Evolutionary conservation across 92 coral and sea anemone species (phyloP).

Genomic region (Phenganax stokvisi): DNA sequence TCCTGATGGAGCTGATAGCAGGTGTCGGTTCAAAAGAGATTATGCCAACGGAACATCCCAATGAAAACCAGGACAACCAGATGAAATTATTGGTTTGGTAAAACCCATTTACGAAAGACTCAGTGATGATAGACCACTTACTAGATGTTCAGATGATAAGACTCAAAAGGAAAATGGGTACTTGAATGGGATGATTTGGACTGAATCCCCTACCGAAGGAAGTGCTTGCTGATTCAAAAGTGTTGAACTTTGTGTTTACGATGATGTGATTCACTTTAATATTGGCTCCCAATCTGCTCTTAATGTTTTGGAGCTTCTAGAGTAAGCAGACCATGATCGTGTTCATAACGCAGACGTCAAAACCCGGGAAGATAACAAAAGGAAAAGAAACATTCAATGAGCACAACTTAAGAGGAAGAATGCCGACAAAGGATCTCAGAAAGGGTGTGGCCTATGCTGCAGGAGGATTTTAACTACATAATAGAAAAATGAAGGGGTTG

Average conservation of each 20-base stretch:
- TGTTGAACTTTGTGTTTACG: slow-evolving; percentile 48
- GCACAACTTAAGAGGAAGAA: too few relatives aligned
- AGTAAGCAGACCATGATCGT: neutral
- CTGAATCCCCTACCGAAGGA: slow-evolving; percentile 46
- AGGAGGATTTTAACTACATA: neutral
- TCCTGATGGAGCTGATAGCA: slow-evolving; percentile 29
- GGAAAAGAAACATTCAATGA: too few relatives aligned
- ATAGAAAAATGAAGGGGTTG: neutral
- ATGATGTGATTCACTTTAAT: slow-evolving; percentile 59
- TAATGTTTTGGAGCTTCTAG: slow-evolving; percentile 32
- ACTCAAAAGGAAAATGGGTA: slow-evolving; percentile 53
- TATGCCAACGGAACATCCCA: neutral
- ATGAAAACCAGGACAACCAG: slow-evolving; percentile 46
- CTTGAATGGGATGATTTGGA: slow-evolving; percentile 54
- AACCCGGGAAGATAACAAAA: too few relatives aligned
- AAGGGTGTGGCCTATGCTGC: slow-evolving; percentile 16
- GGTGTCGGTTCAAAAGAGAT: slow-evolving; percentile 38
- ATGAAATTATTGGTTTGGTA: slow-evolving; percentile 38
- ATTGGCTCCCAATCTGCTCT: slow-evolving; percentile 50
- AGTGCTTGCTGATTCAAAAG: slow-evolving; percentile 39
- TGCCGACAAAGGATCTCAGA: too few relatives aligned
- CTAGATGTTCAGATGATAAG: slow-evolving; percentile 51
- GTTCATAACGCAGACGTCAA: too few relatives aligned
- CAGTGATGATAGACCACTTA: slow-evolving; percentile 48
- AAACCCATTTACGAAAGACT: slow-evolving; percentile 44